These are phyloP conservation scores for Blera fallax DNA, from an alignment of 2,888 invertebrate species.

Conservation along the genomic window DNA sequence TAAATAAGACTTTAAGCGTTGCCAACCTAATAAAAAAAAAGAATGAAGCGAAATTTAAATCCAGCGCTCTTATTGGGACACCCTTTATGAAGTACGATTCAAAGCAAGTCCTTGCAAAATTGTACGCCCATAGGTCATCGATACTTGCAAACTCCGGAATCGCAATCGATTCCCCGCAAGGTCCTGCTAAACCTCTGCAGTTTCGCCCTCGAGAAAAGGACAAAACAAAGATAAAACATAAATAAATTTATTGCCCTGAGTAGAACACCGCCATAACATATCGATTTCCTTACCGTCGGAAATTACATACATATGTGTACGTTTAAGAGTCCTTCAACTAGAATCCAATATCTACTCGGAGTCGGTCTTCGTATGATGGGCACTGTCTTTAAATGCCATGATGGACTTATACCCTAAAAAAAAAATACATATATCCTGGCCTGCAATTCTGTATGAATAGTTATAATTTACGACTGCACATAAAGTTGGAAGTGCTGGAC, in stretches of 20 bases:
- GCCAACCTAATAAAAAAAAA: no score
- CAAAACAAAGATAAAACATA: conserved; percentile 12
- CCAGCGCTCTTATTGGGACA: no score
- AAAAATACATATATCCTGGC: conserved; percentile 32
- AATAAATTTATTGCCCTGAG: conserved; percentile 32
- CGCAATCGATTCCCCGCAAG: neutral
- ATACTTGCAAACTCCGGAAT: neutral
- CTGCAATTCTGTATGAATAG: conserved; percentile 64
- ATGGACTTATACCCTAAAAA: conserved; percentile 42
- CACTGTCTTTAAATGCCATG: conserved; percentile 61
- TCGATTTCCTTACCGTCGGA: conserved; percentile 52
- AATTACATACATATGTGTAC: conserved; percentile 37
- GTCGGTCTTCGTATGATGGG: conserved; percentile 34
- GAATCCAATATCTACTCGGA: conserved; percentile 49
- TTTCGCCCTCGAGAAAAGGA: neutral
- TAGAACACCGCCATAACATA: conserved; percentile 10
- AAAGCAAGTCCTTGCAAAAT: neutral
- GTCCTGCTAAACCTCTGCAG: neutral
- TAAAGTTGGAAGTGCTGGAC: conserved; percentile 49
- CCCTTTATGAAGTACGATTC: no score
- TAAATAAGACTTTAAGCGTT: no score
- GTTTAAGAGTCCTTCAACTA: conserved; percentile 16
- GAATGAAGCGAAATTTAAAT: no score
- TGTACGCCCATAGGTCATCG: neutral
- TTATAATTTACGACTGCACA: conserved; percentile 68